Base-by-base conservation (phyloP, 2,888 invertebrate species). In the Odontocerum albicorne region DNA sequence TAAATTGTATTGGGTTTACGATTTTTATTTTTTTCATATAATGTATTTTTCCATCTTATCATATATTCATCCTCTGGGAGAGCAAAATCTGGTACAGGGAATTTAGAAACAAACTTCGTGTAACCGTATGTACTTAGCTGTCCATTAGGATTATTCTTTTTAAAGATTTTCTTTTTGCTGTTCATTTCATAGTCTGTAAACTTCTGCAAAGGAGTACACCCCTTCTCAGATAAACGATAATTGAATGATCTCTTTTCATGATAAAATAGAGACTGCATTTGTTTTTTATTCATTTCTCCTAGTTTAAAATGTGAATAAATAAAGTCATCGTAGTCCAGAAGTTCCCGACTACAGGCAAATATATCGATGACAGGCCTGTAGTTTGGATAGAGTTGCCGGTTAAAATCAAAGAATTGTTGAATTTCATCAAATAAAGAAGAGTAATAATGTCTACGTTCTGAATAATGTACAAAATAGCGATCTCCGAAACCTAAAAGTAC, bases 51-150 rank as follows among this genome's bases (percentile, higher is more conserved):
- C 39, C 61, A 54, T 53, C 62, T 55, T 39, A 54, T 55, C 42
- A 59, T 54, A 60, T 61, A 50, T 59, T 59, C 62, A 44, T 50
- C 64, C 57, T 66, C 65, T 42, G 63, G 57, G 43, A 65, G 62
- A 56, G 65, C 66, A 62, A 67, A 66, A 59, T 65, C 66, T 22
- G 69, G 67, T 40, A 63, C 21, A n/a, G 57, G 60, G 44, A 60
- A 60, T 49, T 60, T 60, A 44, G 61, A 59, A 21, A 54, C 32
- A 33, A 54, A 53, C 31, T 38, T 27, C 1, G 31, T 46, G n/a
- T 33, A 15, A 4, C 49, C 51, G 15, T 54, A 57, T 19, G 50
- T 54, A 22, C 19, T 22, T 8, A 17, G 19, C 20, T 54, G 49
- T 15, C 54, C 51, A 15, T 54, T 43, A n/a, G 60, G 45, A 32